phyloP scores from a whole-genome alignment of 2,113 vertebrate species.

The Ciconia stormi region DNA sequence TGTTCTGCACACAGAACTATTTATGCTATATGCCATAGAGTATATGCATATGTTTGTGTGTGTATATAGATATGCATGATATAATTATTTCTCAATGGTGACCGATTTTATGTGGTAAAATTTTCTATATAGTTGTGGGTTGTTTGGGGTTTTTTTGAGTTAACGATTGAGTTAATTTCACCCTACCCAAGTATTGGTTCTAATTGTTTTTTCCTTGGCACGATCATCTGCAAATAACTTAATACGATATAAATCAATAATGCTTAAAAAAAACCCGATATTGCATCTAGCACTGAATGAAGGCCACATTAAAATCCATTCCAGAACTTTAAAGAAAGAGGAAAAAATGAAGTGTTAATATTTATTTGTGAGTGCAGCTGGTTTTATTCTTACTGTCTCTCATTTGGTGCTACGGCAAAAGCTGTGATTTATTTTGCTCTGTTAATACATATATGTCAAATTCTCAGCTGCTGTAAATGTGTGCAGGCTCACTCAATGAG shows the following conservation, averaged over 20 bases:
- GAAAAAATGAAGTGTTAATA: background rate
- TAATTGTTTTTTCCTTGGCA: background rate
- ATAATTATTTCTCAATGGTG: background rate
- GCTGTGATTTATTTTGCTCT: background rate
- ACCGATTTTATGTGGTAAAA: background rate
- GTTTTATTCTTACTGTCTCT: background rate
- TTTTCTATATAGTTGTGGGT: background rate
- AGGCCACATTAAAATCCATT: background rate
- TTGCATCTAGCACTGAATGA: background rate
- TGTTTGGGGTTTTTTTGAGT: background rate
- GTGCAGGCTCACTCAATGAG: background rate
- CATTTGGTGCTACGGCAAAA: background rate
- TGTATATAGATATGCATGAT: background rate
- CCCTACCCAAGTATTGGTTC: background rate
- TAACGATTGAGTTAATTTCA: background rate
- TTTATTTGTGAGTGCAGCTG: background rate
- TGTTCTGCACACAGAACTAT: background rate
- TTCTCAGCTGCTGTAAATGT: conserved; percentile 44
- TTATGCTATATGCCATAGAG: background rate
- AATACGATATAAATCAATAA: background rate
- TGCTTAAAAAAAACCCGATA: rapidly evolving
- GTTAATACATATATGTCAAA: background rate
- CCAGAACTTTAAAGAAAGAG: background rate
- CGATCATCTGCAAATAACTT: background rate
- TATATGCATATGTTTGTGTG: background rate